phyloP scores from a whole-genome alignment of 2,797 vertebrate species.

The Anas bahamensis region DNA sequence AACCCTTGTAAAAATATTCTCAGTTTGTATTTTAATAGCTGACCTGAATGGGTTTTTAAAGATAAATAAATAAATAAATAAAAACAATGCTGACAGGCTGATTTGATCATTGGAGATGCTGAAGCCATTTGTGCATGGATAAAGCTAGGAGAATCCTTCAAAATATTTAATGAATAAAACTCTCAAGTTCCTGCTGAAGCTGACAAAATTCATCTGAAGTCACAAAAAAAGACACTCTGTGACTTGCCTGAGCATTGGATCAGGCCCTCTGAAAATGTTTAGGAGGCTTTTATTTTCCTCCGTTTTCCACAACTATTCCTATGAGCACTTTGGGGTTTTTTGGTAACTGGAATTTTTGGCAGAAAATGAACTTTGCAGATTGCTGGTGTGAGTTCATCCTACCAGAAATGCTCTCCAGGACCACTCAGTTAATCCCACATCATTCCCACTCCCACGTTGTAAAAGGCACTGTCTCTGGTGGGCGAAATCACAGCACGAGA shows the following conservation, averaged over 20 bases:
- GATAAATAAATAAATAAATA: too few relatives aligned
- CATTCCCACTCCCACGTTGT: not conserved
- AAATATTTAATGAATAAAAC: not conserved
- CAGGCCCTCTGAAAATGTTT: not conserved
- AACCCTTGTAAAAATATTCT: slow-evolving; percentile 8
- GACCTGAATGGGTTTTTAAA: slow-evolving; percentile 17
- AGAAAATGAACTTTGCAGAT: not conserved
- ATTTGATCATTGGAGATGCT: not conserved
- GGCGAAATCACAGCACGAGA: not conserved
- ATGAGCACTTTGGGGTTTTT: not conserved
- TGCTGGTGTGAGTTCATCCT: not conserved
- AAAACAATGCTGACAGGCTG: not conserved
- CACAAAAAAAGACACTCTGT: not conserved
- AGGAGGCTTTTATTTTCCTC: not conserved
- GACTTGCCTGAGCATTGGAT: not conserved
- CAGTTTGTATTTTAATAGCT: slow-evolving; percentile 19
- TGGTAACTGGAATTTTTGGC: not conserved
- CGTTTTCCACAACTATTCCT: not conserved
- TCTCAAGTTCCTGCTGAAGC: not conserved
- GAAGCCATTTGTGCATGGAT: not conserved
- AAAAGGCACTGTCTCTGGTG: not conserved
- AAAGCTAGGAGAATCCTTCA: slow-evolving; percentile 13
- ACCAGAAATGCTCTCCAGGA: not conserved
- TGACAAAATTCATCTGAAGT: not conserved
- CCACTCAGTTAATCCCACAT: not conserved